Evolutionary conservation across 2,888 invertebrate species (phyloP), one percentile per base, ranked within the genome.

Genomic region (Acrobasis repandana): DNA sequence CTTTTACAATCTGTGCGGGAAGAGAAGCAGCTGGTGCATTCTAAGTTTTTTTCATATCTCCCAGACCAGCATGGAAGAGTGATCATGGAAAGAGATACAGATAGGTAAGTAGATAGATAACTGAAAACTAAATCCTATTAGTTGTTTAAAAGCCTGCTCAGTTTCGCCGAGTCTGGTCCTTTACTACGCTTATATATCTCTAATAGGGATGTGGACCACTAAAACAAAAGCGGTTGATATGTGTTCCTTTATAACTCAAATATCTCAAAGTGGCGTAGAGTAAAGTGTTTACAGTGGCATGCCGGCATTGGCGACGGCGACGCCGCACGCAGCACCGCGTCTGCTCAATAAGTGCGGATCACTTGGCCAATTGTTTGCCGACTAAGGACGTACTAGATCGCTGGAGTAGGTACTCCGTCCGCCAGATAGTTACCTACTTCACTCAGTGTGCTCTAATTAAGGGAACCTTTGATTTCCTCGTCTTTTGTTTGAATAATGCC

Each of bases 301-400:
- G 48, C 28, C 28, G 28, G 4, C 28, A 28, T 28, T 28, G 4
- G 28, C 28, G 28, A 28, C 28, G 28, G 28, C 28, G 28, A 0
- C 28, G 38, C 58, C 28, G 46, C 18, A 48, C 43, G 49, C 8
- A 43, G 43, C 18, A 2, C 50, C 63, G 63, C 63, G 68, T 70
- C 68, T 67, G 67, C 63, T 63, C 66, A 67, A 70, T 68, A 67
- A 71, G 64, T 62, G 63, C 62, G 67, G 67, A 68, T 71, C 67
- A 67, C 65, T 71, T 65, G 62, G 64, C 59, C 67, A 66, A 70
- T 71, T 67, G 71, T 72, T 71, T 68, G 67, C 51, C 63, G 48
- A 67, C 58, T 63, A 64, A 61, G 61, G 65, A 60, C 56, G 49
- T 61, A 60, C 62, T 65, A 56, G 56, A 61, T 62, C 51, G 2